Percentiles rank a stretch among this genome's conserved stretches.
phyloP scores from a whole-genome alignment of 2,113 vertebrate genomes.

The Ictidomys tridecemlineatus region DNA sequence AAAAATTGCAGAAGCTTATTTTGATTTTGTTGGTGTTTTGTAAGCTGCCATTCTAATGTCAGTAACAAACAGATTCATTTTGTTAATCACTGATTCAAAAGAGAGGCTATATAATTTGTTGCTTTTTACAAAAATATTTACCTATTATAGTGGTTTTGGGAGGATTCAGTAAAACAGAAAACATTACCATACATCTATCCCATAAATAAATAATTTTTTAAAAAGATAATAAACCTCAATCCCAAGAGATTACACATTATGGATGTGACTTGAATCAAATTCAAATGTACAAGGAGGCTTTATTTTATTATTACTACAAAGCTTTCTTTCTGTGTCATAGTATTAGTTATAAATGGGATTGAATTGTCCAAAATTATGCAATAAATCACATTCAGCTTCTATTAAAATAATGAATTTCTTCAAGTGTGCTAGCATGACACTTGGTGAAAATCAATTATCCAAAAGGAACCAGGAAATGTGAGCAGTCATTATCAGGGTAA shows the following conservation, averaged over 20 bases:
- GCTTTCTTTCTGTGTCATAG: not conserved
- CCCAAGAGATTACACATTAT: not conserved
- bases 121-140: conserved; percentile 62
- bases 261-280: not conserved
- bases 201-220: not conserved
- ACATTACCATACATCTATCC: not conserved
- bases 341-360: conserved; percentile 21
- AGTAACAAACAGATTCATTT: conserved; percentile 23
- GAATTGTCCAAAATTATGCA: conserved; percentile 35
- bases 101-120: conserved; percentile 23
- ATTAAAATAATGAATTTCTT: conserved; percentile 60
- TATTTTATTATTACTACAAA: not conserved
- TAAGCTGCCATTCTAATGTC: conserved; percentile 10
- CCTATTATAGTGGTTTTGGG: not conserved
- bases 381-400: conserved; percentile 46
- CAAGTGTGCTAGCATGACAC: not conserved
- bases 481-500: not conserved
- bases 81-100: conserved; percentile 55
- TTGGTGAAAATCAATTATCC: conserved; percentile 49
- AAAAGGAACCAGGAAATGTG: conserved; percentile 24
- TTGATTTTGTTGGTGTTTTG: not conserved
- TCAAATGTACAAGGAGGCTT: not conserved
- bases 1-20: not conserved
- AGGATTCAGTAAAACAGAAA: conserved; percentile 54
- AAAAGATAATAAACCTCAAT: conserved; percentile 14